A percentile compares a stretch with the other conserved stretches of the same genome.
Conservation (phyloP, 2,888 invertebrate species). For the Argyresthia goedartella region DNA sequence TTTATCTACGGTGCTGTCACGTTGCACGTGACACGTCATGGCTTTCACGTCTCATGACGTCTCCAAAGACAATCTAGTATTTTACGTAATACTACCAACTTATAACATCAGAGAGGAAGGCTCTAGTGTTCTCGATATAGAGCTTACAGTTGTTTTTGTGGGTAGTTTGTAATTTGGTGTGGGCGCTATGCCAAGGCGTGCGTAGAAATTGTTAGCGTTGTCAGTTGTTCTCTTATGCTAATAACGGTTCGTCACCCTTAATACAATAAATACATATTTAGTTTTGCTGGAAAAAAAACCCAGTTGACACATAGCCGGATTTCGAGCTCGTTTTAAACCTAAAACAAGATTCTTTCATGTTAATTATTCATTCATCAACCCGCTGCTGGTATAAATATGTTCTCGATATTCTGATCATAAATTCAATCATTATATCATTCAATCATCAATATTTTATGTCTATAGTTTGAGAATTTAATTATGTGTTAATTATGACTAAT, state of each 20-base stretch:
- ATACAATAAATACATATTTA: conserved; percentile 25
- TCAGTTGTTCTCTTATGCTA: conserved; percentile 43
- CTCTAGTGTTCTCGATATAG: too few relatives aligned
- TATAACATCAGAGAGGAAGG: too few relatives aligned
- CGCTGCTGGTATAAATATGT: too few relatives aligned
- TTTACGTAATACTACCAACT: neutral
- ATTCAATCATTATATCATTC: too few relatives aligned
- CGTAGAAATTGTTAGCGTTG: conserved; percentile 42
- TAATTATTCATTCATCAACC: neutral
- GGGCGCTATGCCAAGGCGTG: conserved; percentile 33
- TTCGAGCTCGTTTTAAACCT: conserved; percentile 7
- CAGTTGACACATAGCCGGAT: conserved; percentile 25
- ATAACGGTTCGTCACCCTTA: conserved; percentile 28
- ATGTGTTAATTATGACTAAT: too few relatives aligned
- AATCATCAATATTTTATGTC: too few relatives aligned
- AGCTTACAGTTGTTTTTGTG: neutral
- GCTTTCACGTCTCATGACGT: neutral
- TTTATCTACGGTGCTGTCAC: too few relatives aligned
- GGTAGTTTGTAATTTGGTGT: neutral
- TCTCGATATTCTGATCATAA: too few relatives aligned
- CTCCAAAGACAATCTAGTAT: neutral
- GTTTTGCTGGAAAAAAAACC: conserved; percentile 34
- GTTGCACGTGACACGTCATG: neutral
- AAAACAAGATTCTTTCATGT: neutral
- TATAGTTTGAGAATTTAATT: too few relatives aligned